Evolutionary conservation across 2,797 vertebrate species (phyloP), one percentile per base, ranked within the genome.

Genomic region (Argyrosomus regius): DNA sequence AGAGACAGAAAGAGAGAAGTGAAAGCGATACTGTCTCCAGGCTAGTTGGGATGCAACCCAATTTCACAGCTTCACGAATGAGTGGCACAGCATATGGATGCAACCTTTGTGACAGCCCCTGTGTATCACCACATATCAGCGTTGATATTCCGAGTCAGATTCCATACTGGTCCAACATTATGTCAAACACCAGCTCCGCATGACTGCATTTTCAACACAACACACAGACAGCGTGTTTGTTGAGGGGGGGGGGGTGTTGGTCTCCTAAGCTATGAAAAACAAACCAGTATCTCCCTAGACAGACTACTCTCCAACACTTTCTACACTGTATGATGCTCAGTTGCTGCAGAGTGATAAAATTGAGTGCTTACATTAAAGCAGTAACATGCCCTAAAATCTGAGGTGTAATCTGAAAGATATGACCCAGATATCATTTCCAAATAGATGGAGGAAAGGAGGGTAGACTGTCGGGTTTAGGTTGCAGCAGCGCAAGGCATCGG

Each of bases 21-120:
- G 90, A 89, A 90, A 93, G 85, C 5, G 84, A 92, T 93, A 92
- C 90, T 89, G 93, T 95, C 93, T 94, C 90, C 93, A 80, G 94
- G 93, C 93, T 94, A 94, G 92, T 93, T 91, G 94, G 94, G 94
- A 95, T 92, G 91, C 95, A 95, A 95, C 95, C 95, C 93, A 95
- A 96, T 96, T 96, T 96, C 95, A 95, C 95, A 95, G 95, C 95
- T 96, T 96, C 94, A 95, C 93, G 94, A 96, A 92, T 96, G 95
- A 95, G 91, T 89, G 93, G 91, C 88, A 91, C 92, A 94, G 93
- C 95, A 96, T 96, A 95, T 95, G 95, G 95, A 93, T 90, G 93
- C 93, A 92, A 89, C 93, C 92, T 94, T 93, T 93, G 95, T 95
- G 95, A 96, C 95, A 95, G 95, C 93, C 93, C 91, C 92, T 82